These are phyloP conservation scores for Andrena haemorrhoa DNA, from an alignment of 2,888 invertebrate genomes.

Conservation along the genomic window DNA sequence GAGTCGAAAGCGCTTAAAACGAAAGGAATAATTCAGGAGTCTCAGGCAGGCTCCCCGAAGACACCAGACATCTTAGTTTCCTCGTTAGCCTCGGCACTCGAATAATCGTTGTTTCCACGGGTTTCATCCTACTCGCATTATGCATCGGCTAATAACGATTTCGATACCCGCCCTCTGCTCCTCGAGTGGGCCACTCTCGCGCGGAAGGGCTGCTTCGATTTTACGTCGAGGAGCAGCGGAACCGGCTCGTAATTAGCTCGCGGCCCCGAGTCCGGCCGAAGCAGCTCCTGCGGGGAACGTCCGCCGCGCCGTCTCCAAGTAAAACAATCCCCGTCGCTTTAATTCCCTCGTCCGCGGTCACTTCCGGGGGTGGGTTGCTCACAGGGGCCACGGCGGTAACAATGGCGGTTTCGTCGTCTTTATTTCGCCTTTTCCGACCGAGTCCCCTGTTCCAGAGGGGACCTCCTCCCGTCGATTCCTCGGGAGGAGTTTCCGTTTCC, in stretches of 20 bases:
- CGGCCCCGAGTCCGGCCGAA: conserved; percentile 21
- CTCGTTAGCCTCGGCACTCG: conserved; percentile 22
- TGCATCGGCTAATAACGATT: conserved; percentile 49
- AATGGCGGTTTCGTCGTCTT: conserved; percentile 35
- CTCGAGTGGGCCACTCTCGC: neutral
- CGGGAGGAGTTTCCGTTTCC: conserved; percentile 55
- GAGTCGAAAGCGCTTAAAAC: conserved; percentile 23
- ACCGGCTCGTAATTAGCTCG: conserved; percentile 45
- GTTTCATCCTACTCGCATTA: conserved; percentile 37
- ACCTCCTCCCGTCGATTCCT: conserved; percentile 27
- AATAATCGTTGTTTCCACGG: conserved; percentile 22
- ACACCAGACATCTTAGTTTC: conserved; percentile 7
- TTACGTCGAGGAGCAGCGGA: conserved; percentile 36
- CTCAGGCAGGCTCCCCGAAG: conserved; percentile 20
- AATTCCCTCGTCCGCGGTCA: conserved; percentile 40
- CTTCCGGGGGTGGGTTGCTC: conserved; percentile 18
- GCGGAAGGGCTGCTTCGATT: conserved; percentile 14
- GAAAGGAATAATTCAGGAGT: conserved; percentile 43
- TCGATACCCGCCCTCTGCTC: conserved; percentile 3
- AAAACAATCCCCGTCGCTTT: conserved; percentile 46
- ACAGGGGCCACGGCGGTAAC: neutral
- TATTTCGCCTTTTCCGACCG: conserved; percentile 40
- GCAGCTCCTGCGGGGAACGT: conserved; percentile 14
- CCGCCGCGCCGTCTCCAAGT: conserved; percentile 1
- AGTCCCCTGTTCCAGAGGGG: conserved; percentile 34